Conservation (phyloP, 2,888 invertebrate genomes). For the Venusia cambrica region DNA sequence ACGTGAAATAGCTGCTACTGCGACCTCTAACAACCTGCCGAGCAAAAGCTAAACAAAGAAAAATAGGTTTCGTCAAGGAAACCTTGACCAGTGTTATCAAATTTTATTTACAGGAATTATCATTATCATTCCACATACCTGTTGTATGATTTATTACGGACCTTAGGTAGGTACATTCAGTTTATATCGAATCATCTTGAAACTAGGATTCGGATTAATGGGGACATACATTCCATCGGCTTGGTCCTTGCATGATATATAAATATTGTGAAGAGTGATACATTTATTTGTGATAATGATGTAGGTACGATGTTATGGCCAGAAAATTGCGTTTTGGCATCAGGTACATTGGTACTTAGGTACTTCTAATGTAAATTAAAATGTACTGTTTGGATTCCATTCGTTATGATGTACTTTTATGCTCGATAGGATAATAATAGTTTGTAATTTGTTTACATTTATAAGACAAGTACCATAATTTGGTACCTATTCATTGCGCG, state of each 20-base stretch:
- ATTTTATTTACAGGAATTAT: constrained; percentile 10
- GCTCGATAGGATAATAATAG: constrained; percentile 1
- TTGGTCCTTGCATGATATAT: constrained; percentile 4
- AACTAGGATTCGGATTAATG: constrained; percentile 3
- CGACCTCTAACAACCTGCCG: constrained; percentile 28
- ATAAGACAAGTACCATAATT: too few relatives aligned
- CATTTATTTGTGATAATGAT: constrained; percentile 17
- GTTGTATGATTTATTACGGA: too few relatives aligned
- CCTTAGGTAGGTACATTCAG: too few relatives aligned
- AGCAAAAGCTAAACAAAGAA: constrained; percentile 30
- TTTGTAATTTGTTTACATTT: constrained; percentile 2
- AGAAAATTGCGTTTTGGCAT: too few relatives aligned
- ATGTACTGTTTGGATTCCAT: constrained; percentile 2
- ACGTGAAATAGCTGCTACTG: constrained; percentile 23
- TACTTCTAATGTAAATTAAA: too few relatives aligned
- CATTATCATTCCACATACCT: constrained; percentile 26
- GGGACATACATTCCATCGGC: not conserved
- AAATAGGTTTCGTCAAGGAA: constrained; percentile 25
- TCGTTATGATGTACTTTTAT: constrained; percentile 4
- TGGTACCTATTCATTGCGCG: constrained; percentile 6
- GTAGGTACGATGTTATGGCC: constrained; percentile 13
- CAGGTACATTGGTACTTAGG: too few relatives aligned
- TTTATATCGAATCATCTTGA: too few relatives aligned
- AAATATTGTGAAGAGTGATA: constrained; percentile 5
- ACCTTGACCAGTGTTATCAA: constrained; percentile 19